These are phyloP conservation scores for Burhinus bistriatus DNA, from an alignment of 2,113 vertebrate genomes.

Conservation along the genomic window DNA sequence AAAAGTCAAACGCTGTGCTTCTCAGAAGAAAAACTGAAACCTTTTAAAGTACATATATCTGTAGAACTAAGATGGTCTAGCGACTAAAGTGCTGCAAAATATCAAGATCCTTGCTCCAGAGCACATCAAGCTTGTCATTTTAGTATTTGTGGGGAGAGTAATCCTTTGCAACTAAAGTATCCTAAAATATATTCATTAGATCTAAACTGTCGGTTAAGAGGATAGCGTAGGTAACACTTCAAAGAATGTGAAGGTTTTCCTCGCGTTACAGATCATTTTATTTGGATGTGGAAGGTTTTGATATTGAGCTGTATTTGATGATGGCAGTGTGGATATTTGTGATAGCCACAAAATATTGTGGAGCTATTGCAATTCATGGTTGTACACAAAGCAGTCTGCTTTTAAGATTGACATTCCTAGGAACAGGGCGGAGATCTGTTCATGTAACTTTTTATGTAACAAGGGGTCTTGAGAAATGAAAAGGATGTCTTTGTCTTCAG, in stretches of 20 bases:
- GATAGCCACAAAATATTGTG: no score
- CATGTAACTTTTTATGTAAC: not conserved
- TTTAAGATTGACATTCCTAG: not conserved
- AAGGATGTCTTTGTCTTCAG: not conserved
- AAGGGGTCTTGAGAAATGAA: not conserved
- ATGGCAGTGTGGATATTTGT: not conserved
- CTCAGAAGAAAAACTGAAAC: not conserved
- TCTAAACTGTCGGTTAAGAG: not conserved
- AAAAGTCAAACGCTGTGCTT: not conserved
- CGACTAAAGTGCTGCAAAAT: not conserved
- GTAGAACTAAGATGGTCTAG: not conserved
- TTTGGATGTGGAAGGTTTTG: not conserved
- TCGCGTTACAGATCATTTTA: accelerated
- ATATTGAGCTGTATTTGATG: not conserved
- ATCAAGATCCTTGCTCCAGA: not conserved
- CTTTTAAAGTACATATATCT: not conserved
- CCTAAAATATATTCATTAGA: accelerated
- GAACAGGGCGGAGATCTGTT: not conserved
- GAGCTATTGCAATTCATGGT: not conserved
- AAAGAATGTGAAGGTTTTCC: not conserved
- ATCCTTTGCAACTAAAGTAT: not conserved
- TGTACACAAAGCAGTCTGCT: not conserved
- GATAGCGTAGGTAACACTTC: not conserved
- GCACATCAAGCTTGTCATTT: accelerated
- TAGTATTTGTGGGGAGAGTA: not conserved